Percentiles rank a stretch among this genome's conserved stretches.
Evolutionary conservation across 2,888 invertebrate species (phyloP).

Genomic region (Epistrophe grossulariae): DNA sequence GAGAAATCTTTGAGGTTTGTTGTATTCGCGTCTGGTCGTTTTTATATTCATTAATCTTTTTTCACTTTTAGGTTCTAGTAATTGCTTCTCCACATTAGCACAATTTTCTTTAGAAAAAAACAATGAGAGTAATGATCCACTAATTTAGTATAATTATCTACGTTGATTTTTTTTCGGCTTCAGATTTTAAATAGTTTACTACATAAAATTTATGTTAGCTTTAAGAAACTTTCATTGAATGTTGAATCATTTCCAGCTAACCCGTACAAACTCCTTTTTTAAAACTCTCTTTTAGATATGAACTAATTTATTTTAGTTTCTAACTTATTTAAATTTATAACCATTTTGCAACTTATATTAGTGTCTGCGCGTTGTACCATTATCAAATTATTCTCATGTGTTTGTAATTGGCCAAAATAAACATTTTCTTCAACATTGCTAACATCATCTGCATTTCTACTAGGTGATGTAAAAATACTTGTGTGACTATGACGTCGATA

Average conservation of each 20-base stretch:
- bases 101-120: not conserved
- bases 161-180: not conserved
- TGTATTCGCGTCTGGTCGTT: not conserved
- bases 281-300: conserved; percentile 80
- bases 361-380: conserved; percentile 79
- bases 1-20: not conserved
- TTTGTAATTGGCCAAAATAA: not conserved
- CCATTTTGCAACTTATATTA: conserved; percentile 30
- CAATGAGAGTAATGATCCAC: not conserved
- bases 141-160: not conserved
- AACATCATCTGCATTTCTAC: not conserved
- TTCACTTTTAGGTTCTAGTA: not conserved
- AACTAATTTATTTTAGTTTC: conserved; percentile 79
- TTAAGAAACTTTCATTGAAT: conserved; percentile 64
- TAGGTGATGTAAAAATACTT: conserved; percentile 64
- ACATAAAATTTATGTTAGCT: not conserved
- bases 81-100: not conserved
- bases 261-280: conserved; percentile 83
- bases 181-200: conserved; percentile 10
- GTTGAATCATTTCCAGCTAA: conserved; percentile 80
- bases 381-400: conserved; percentile 84
- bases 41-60: not conserved
- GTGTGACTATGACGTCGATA: conserved; percentile 74
- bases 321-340: conserved; percentile 74
- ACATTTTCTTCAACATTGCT: not conserved